phyloP scores from a whole-genome alignment of 2,113 vertebrate genomes.

The Varanus komodoensis region DNA sequence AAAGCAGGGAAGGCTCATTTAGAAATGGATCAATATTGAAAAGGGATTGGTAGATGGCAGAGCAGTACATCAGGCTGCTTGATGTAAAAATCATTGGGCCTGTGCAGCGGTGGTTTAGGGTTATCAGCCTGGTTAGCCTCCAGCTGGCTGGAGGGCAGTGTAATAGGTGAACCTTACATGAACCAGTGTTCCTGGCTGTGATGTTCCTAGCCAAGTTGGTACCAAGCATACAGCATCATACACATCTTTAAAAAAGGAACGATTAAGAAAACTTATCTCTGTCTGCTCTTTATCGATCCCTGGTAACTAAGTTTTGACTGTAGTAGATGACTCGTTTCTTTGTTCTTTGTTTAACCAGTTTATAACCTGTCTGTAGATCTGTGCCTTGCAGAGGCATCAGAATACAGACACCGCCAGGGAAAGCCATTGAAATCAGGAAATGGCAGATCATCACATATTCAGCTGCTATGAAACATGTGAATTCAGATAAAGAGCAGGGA shows the following conservation, averaged over 20 bases:
- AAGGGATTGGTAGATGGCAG: conserved; percentile 96
- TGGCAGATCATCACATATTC: neutral
- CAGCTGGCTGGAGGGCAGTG: conserved; percentile 95
- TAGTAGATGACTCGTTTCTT: conserved; percentile 71
- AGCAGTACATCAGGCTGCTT: conserved; percentile 98
- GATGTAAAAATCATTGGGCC: conserved; percentile 99
- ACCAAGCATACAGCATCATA: conserved; percentile 82
- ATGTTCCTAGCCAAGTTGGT: conserved; percentile 77
- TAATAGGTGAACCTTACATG: conserved; percentile 94
- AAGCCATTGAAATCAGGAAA: neutral
- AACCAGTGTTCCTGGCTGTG: conserved; percentile 90
- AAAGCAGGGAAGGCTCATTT: conserved; percentile 99
- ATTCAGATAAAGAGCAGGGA: neutral
- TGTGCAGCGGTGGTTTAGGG: conserved; percentile 88
- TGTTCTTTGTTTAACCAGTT: conserved; percentile 76
- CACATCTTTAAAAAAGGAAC: conserved; percentile 78
- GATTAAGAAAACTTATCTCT: conserved; percentile 78
- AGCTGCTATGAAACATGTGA: neutral
- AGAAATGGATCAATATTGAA: conserved; percentile 95
- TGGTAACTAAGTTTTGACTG: conserved; percentile 79
- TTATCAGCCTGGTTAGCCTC: conserved; percentile 98
- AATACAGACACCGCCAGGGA: neutral
- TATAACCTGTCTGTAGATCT: conserved; percentile 3
- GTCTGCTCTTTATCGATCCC: conserved; percentile 86
- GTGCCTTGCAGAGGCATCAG: neutral